Conservation (phyloP, 2,113 vertebrate species). For the Pedionomus torquatus region DNA sequence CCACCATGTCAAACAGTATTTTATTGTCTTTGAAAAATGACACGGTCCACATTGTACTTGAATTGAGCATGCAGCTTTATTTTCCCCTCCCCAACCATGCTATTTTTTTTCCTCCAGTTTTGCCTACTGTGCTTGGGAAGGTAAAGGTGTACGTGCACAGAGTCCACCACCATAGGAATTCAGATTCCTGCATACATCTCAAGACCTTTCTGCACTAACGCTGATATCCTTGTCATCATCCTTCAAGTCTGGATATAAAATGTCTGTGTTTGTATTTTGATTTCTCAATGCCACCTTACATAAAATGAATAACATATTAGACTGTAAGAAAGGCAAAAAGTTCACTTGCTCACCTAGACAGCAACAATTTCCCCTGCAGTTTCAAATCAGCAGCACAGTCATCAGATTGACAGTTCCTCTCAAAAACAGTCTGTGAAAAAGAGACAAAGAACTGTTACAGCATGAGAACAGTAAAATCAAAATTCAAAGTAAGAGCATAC, state of each 20-base stretch:
- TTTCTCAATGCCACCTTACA: background rate
- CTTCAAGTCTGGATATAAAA: background rate
- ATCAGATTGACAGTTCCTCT: constrained; percentile 95
- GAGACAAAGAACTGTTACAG: background rate
- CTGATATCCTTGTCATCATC: background rate
- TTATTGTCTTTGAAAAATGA: background rate
- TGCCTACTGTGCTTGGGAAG: background rate
- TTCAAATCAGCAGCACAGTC: constrained; percentile 94
- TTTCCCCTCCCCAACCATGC: background rate
- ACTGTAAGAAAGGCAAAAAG: background rate
- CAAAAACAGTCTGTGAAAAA: constrained; percentile 90
- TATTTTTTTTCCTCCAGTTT: background rate
- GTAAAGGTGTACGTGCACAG: background rate
- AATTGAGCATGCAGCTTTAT: background rate
- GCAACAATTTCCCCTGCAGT: constrained; percentile 88
- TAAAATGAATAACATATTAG: background rate
- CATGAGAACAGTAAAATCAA: background rate
- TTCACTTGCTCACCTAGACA: constrained; percentile 83
- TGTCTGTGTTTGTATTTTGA: background rate
- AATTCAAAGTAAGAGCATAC: background rate
- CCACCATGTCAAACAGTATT: background rate
- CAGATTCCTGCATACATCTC: background rate
- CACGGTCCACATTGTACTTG: fast-evolving
- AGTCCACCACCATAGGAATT: background rate
- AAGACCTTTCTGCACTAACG: background rate